Evolutionary conservation across 2,797 vertebrate genomes (phyloP).

Genomic region (Hephaestus fuliginosus): DNA sequence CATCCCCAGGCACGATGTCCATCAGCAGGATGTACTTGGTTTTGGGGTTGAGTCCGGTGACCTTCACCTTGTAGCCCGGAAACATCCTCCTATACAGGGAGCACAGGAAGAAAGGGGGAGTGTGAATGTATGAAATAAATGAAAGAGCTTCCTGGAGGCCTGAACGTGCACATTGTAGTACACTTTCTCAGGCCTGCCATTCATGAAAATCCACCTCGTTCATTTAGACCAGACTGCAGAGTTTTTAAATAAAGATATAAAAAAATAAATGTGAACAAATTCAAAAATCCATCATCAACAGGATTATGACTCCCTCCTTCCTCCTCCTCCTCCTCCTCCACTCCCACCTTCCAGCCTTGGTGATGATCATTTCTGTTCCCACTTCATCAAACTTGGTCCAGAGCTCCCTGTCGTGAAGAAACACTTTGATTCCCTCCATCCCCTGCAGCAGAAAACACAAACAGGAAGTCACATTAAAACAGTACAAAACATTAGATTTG

Average conservation of each 20-base stretch:
- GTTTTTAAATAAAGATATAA: background rate
- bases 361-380: conserved; percentile 98
- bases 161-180: background rate
- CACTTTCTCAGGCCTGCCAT: background rate
- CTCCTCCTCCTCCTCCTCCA: conserved; percentile 22
- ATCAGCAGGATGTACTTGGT: conserved; percentile 98
- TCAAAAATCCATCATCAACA: background rate
- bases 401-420: conserved; percentile 93
- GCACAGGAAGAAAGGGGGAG: conserved; percentile 1
- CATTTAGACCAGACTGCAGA: background rate
- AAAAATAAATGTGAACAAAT: background rate
- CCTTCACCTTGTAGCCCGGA: conserved; percentile 98
- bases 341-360: conserved; percentile 93
- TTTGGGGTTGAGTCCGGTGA: conserved; percentile 96
- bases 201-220: background rate
- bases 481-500: background rate
- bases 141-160: background rate
- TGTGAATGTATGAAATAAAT: no score
- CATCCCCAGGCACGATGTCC: conserved; percentile 94
- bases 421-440: conserved; percentile 95
- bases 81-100: conserved; percentile 92
- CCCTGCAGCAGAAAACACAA: conserved; percentile 81
- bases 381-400: conserved; percentile 97
- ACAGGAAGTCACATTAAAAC: conserved; percentile 13
- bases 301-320: background rate